Evolutionary conservation across 1,140 invertebrate genomes (phyloP).

Genomic region (Tribolium castaneum): DNA sequence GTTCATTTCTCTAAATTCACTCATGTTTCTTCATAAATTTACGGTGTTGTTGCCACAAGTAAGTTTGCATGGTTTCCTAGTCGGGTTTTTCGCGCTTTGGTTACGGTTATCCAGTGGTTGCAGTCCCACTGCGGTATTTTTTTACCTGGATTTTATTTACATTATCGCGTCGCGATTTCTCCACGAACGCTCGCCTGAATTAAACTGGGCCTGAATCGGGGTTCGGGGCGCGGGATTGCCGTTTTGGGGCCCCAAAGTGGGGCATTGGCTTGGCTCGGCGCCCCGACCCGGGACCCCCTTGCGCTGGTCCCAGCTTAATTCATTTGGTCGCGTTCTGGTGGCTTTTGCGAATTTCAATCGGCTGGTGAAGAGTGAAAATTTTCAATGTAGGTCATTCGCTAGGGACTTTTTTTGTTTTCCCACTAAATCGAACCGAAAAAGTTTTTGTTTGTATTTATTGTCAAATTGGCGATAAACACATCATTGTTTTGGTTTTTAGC

Average conservation of each 20-base stretch:
- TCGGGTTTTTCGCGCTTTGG: neutral
- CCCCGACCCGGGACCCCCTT: neutral
- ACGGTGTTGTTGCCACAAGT: slow-evolving; percentile 33
- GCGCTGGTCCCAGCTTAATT: neutral
- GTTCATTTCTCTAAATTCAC: slow-evolving; percentile 53
- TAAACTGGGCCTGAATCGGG: neutral
- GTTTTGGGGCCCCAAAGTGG: neutral
- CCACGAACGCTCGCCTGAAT: slow-evolving; percentile 14
- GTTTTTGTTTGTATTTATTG: slow-evolving; percentile 33
- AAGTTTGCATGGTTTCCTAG: slow-evolving; percentile 1
- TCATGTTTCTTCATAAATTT: slow-evolving; percentile 49
- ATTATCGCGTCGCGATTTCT: slow-evolving; percentile 32
- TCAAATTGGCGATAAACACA: slow-evolving; percentile 35
- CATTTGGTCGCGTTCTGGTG: neutral
- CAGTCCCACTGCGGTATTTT: slow-evolving; percentile 55
- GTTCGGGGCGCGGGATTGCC: neutral
- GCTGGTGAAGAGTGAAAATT: neutral
- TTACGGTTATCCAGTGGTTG: slow-evolving; percentile 45
- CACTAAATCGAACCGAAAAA: slow-evolving; percentile 37
- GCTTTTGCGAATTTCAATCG: neutral
- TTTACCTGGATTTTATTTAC: slow-evolving; percentile 48
- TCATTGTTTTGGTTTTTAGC: slow-evolving; percentile 9
- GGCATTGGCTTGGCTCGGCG: neutral
- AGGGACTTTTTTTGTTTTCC: slow-evolving; percentile 46
- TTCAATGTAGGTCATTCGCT: slow-evolving; percentile 48